Base-by-base conservation (phyloP, 2,113 vertebrate genomes). In the Ancistrus triradiatus region DNA sequence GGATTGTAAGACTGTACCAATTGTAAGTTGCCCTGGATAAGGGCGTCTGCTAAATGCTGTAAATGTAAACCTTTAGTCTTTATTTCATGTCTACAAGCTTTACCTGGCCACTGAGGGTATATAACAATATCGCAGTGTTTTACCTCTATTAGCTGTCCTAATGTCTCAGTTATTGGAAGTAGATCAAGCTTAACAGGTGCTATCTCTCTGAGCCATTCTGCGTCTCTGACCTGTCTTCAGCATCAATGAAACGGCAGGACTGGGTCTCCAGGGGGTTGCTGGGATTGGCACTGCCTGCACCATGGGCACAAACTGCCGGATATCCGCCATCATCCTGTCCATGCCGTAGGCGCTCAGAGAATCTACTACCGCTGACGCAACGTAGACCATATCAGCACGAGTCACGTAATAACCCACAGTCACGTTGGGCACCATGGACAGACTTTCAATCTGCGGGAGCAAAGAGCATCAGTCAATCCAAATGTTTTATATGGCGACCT, bases 341-440 rank as follows among this genome's bases (percentile, higher is more conserved):
- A 89, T 53, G 18, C 93, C 91, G 0, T 95, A 96, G 1, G 86
- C 81, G 1, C 77, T 83, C 51, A 98, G 84, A 66, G 77, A 84
- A 46, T 93, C 89, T 0, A 88, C 76, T 33, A 96, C 90, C 0
- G 90, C 89, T 0, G 92, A 85, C 0, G 94, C 88, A 1, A 86
- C 79, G 77, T 94, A 98, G 35, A 98, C 91, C 63, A 87, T 74
- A 28, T 88, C 88, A 15, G 86, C 91, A 64, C 80, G 77, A 0
- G 86, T 90, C 55, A 92, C 93, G 0, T 94, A 97, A 82, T 96
- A 98, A 35, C 91, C 94, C 50, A 97, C 83, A 0, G 95, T 95
- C 71, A 98, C 66, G 1, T 98, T 98, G 52, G 86, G 86, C 10
- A 91, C 87, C 4, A 91, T 87, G 67, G 93, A 91, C 69, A 96